Evolutionary conservation across 2,888 invertebrate genomes (phyloP).

Genomic region (Amiota minor): DNA sequence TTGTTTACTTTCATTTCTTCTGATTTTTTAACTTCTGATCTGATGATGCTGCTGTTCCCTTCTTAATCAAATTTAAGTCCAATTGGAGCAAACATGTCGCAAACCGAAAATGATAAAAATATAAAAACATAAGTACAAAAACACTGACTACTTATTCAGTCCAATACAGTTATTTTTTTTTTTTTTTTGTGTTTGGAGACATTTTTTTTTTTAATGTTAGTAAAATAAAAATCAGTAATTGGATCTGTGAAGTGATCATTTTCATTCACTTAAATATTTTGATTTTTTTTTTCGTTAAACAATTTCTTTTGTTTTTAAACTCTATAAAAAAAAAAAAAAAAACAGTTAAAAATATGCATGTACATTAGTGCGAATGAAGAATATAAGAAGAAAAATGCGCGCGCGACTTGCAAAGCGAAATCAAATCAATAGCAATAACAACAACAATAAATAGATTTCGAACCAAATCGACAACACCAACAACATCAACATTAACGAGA

Average conservation of each 20-base stretch:
- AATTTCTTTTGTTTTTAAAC: constrained; percentile 13
- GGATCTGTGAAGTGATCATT: too few relatives aligned
- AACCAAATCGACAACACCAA: background rate
- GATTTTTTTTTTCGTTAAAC: constrained; percentile 5
- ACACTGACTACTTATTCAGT: too few relatives aligned
- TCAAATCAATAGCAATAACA: background rate
- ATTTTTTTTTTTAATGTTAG: constrained; percentile 1
- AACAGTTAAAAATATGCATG: constrained; percentile 11
- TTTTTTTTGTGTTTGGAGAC: background rate
- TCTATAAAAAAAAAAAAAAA: too few relatives aligned
- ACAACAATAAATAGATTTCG: background rate
- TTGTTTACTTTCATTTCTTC: too few relatives aligned
- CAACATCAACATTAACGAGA: background rate
- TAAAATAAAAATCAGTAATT: too few relatives aligned
- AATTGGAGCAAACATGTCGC: background rate
- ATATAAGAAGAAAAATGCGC: background rate
- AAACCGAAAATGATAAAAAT: background rate
- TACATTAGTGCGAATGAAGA: constrained; percentile 9
- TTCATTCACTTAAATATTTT: too few relatives aligned
- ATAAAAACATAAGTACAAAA: too few relatives aligned
- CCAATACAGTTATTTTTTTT: background rate
- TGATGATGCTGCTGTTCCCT: too few relatives aligned
- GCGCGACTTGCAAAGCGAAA: constrained; percentile 1
- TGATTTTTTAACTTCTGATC: too few relatives aligned
- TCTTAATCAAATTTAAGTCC: too few relatives aligned